Base-by-base conservation (phyloP, 2,113 vertebrate genomes). In the Centropristis striata region DNA sequence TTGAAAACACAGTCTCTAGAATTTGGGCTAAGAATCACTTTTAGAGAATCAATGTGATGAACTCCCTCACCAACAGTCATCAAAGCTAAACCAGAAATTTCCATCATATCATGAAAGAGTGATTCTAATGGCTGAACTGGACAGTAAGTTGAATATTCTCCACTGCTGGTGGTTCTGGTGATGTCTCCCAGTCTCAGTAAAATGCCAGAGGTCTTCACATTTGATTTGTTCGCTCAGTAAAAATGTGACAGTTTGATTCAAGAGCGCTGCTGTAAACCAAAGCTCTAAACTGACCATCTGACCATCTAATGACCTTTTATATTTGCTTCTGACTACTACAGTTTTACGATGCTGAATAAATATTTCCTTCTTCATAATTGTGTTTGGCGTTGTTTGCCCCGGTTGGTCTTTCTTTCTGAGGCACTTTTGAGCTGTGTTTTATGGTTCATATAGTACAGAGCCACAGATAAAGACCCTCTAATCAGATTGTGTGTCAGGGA, bases 301-400 rank as follows among this genome's bases (percentile, higher is more conserved):
- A 27, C 37, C 39, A 55, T 72, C 55, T 60, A 50, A 60, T 60
- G 21, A 68, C n/a, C 36, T 23, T 50, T 37, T 59, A 54, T 57
- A 55, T 23, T 50, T 60, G 44, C 50, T 37, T 70, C 25, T 54
- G 49, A 69, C 15, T 14, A 46, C 49, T 47, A 55, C 7, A 50
- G 36, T 41, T 71, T 63, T 64, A 71, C 64, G 16, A 25, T 32
- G 37, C 28, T 41, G n/a, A n/a, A 37, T 41, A 39, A 49, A 13
- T 55, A 15, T 63, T 61, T 25, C 13, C 42, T 42, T 32, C 5
- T 67, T 71, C 4, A 37, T 69, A 74, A 80, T 58, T 4, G 2
- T 20, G 49, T 74, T 74, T 68, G 16, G n/a, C 54, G 27, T 71
- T 58, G 67, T 72, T 72, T 54, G 58, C 58, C 49, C 8, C 18